phyloP scores from a whole-genome alignment of 2,797 vertebrate species.

The Carapus acus region DNA sequence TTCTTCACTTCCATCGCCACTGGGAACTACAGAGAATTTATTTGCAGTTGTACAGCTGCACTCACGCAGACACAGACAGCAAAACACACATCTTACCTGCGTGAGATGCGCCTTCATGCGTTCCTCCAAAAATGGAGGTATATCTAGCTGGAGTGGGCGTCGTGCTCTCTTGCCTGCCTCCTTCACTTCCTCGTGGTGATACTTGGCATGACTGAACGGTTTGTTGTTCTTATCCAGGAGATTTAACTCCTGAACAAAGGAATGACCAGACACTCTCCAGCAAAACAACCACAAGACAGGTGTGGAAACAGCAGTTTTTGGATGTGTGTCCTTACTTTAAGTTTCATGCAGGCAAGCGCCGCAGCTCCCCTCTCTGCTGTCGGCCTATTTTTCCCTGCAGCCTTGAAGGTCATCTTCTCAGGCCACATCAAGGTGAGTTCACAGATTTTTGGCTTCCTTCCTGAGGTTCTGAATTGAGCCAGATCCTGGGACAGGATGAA shows the following conservation, averaged over 20 bases:
- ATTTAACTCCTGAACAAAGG: slow-evolving; percentile 76
- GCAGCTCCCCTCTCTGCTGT: slow-evolving; percentile 83
- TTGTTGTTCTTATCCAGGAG: slow-evolving; percentile 86
- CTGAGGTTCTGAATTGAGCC: slow-evolving; percentile 76
- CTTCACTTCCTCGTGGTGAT: slow-evolving; percentile 78
- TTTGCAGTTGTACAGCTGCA: background rate
- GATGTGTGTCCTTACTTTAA: slow-evolving; percentile 75
- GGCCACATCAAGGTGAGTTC: slow-evolving; percentile 85
- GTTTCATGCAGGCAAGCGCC: slow-evolving; percentile 85
- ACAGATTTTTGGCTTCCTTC: slow-evolving; percentile 81
- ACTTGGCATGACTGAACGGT: slow-evolving; percentile 86
- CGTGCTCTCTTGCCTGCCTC: slow-evolving; percentile 78
- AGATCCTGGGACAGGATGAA: slow-evolving; percentile 68
- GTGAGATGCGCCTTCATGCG: slow-evolving; percentile 79
- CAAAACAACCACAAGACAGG: background rate
- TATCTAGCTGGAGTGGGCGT: slow-evolving; percentile 77
- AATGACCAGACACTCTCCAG: background rate
- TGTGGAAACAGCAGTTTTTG: background rate
- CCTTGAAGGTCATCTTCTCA: slow-evolving; percentile 82
- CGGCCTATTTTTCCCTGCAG: slow-evolving; percentile 73
- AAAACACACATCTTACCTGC: slow-evolving; percentile 66
- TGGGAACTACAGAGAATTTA: slow-evolving; percentile 73
- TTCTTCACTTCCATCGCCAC: slow-evolving; percentile 73
- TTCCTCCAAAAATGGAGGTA: slow-evolving; percentile 76
- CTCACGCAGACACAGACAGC: background rate